phyloP scores from a whole-genome alignment of 2,888 invertebrate genomes.

The Crossocerus cetratus region DNA sequence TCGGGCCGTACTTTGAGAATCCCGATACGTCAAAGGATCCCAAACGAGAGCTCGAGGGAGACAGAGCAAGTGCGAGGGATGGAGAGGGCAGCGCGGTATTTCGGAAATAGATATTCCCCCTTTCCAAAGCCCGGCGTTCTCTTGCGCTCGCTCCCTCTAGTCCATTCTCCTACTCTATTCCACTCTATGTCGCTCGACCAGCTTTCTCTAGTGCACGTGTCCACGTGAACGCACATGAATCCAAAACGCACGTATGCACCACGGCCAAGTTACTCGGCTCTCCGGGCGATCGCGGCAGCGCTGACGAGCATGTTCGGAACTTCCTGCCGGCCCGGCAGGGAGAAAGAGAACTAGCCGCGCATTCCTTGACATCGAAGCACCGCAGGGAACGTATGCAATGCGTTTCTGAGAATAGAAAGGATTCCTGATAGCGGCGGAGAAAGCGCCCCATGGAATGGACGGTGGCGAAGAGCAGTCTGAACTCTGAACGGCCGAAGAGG shows the following conservation, averaged over 20 bases:
- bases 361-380: conserved; percentile 39
- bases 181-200: background rate
- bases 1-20: conserved; percentile 44
- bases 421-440: background rate
- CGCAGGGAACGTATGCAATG: background rate
- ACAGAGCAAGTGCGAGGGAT: too few species aligned
- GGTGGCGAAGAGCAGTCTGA: background rate
- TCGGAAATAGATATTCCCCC: conserved; percentile 47
- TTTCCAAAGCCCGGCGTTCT: background rate
- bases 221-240: background rate
- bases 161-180: background rate
- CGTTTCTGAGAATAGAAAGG: conserved; percentile 6
- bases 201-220: conserved; percentile 4
- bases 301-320: conserved; percentile 22
- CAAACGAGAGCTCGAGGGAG: conserved; percentile 40
- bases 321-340: conserved; percentile 27
- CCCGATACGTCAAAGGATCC: conserved; percentile 60
- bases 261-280: background rate
- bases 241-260: background rate
- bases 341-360: conserved; percentile 7
- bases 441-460: background rate
- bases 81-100: conserved; percentile 38
- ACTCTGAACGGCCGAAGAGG: background rate
- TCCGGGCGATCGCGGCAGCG: background rate
- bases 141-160: background rate